These are phyloP conservation scores for Mobula hypostoma DNA, from an alignment of 2,113 vertebrate species.

Conservation along the genomic window DNA sequence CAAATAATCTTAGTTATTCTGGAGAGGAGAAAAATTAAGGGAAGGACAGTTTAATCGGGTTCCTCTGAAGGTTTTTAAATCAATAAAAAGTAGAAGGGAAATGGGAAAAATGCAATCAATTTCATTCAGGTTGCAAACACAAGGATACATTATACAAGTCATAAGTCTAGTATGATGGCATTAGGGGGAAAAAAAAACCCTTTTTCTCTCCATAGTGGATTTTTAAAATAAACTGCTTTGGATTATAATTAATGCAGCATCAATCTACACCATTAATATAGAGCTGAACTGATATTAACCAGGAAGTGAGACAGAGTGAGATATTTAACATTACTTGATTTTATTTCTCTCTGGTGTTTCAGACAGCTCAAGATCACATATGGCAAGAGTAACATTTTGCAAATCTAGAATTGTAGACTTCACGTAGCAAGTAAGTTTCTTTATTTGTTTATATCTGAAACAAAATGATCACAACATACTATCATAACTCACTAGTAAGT, in stretches of 20 bases:
- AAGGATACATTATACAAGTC: not conserved
- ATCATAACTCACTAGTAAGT: not conserved
- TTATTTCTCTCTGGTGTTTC: too few relatives aligned
- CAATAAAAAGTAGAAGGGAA: not conserved
- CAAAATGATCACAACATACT: not conserved
- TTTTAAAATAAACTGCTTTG: not conserved
- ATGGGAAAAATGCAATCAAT: not conserved
- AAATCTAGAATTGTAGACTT: not conserved
- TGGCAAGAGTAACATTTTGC: not conserved
- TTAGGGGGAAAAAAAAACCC: not conserved
- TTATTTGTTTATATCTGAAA: not conserved
- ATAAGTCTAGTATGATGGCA: not conserved
- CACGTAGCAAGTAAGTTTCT: too few relatives aligned
- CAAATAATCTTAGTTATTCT: too few relatives aligned
- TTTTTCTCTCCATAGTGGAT: not conserved
- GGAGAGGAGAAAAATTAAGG: too few relatives aligned
- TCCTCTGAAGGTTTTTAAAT: not conserved
- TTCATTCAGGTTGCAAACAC: not conserved
- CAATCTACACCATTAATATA: not conserved
- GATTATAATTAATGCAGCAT: not conserved
- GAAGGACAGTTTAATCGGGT: too few relatives aligned
- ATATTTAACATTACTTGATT: not conserved
- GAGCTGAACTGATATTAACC: not conserved
- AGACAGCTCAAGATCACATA: not conserved
- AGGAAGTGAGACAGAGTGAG: not conserved